These are phyloP conservation scores for Pyrochroa serraticornis DNA, from an alignment of 2,888 invertebrate species.

Conservation along the genomic window DNA sequence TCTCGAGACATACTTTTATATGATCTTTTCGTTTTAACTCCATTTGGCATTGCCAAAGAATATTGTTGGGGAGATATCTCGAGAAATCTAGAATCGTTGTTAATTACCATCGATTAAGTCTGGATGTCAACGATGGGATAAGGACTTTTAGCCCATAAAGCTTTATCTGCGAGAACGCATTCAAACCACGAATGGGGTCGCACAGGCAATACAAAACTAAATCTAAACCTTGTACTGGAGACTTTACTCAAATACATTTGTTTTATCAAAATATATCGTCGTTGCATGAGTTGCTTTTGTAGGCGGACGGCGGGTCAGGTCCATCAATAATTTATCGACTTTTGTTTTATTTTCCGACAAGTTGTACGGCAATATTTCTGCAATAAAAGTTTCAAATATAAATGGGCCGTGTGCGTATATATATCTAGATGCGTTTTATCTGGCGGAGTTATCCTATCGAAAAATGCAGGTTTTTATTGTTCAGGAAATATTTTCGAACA, in stretches of 20 bases:
- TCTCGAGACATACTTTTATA: slow-evolving; percentile 36
- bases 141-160: no score
- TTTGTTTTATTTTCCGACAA: slow-evolving; percentile 54
- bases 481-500: slow-evolving; percentile 43
- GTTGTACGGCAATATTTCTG: slow-evolving; percentile 50
- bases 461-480: slow-evolving; percentile 41
- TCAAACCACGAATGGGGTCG: slow-evolving; percentile 47
- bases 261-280: slow-evolving; percentile 52
- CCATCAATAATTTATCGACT: slow-evolving; percentile 52
- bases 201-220: slow-evolving; percentile 44
- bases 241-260: slow-evolving; percentile 45
- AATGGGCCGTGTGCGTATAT: slow-evolving; percentile 53
- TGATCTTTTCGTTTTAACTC: slow-evolving; percentile 8
- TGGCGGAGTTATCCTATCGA: slow-evolving; percentile 39
- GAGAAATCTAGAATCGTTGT: not conserved
- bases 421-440: slow-evolving; percentile 40
- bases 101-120: not conserved
- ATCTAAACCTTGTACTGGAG: slow-evolving; percentile 43
- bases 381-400: slow-evolving; percentile 55
- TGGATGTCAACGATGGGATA: no score
- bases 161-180: slow-evolving; percentile 27
- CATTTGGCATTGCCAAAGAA: not conserved
- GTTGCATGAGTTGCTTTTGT: slow-evolving; percentile 48
- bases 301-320: slow-evolving; percentile 38
- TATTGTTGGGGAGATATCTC: not conserved